Conservation (phyloP, 2,888 invertebrate genomes). For the Kuschelorhynchus macadamiae region DNA sequence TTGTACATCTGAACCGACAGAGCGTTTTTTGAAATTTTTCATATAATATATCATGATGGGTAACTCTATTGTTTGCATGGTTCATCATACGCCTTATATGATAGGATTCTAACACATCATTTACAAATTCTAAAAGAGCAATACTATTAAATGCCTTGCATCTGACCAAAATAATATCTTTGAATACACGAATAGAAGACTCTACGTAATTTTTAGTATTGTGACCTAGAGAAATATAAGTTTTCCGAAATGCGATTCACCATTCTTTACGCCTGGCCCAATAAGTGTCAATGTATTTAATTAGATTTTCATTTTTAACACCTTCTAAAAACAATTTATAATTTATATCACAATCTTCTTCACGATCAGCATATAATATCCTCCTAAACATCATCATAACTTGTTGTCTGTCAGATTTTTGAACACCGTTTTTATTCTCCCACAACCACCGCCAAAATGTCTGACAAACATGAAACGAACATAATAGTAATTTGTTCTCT, state of each 20-base stretch:
- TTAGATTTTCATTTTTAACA: too few species aligned
- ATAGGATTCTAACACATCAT: constrained; percentile 18
- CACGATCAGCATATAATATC: constrained; percentile 11
- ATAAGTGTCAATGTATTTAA: too few species aligned
- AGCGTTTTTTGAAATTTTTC: too few species aligned
- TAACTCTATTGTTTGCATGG: too few species aligned
- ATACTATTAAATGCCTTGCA: too few species aligned
- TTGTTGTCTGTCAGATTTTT: constrained; percentile 14
- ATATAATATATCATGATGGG: too few species aligned
- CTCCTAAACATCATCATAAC: constrained; percentile 22
- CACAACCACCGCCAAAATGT: too few species aligned
- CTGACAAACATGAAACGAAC: too few species aligned
- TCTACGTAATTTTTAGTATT: constrained; percentile 9
- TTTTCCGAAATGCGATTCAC: constrained; percentile 21
- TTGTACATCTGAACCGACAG: constrained; percentile 8
- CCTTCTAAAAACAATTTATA: background rate
- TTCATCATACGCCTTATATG: constrained; percentile 3
- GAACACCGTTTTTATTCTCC: background rate
- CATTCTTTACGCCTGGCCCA: background rate
- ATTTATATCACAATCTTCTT: constrained; percentile 20
- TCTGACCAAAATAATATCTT: background rate
- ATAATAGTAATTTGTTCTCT: too few species aligned
- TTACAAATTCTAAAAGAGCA: constrained; percentile 9
- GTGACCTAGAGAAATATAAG: constrained; percentile 10
- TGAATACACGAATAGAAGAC: constrained; percentile 18